phyloP scores from a whole-genome alignment of 30 jellyfish, hydroid and myxozoan species.

The Pelagia noctiluca region DNA sequence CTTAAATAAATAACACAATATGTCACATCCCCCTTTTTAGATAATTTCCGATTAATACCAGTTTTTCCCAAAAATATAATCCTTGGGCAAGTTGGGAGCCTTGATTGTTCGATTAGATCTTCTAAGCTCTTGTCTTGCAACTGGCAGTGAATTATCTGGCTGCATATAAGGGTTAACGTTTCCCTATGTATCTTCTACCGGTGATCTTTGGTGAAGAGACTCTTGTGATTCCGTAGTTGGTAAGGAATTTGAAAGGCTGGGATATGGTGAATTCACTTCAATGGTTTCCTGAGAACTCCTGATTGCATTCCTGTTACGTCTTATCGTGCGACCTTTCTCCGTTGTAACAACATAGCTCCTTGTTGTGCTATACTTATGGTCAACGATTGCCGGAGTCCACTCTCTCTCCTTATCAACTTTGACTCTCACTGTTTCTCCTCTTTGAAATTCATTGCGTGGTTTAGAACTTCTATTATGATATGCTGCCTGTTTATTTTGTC shows the following conservation, averaged over 20 bases:
- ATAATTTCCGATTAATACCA: neutral
- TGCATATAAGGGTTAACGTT: neutral
- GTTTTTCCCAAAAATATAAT: neutral
- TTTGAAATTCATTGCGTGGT: slow-evolving; percentile 16
- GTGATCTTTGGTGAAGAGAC: slow-evolving; percentile 7
- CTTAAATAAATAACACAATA: slow-evolving; percentile 19
- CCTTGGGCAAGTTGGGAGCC: slow-evolving; percentile 15
- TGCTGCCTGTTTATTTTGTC: slow-evolving; percentile 15
- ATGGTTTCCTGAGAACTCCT: neutral
- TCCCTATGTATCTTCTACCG: neutral
- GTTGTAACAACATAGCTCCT: slow-evolving; percentile 21
- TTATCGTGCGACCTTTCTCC: slow-evolving; percentile 5
- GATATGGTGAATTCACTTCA: no score
- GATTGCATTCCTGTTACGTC: neutral
- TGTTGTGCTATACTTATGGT: neutral
- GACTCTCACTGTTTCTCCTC: slow-evolving; percentile 11
- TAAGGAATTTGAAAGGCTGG: neutral
- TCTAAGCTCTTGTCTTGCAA: slow-evolving; percentile 17
- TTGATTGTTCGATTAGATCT: slow-evolving; percentile 5
- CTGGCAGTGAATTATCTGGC: slow-evolving; percentile 15
- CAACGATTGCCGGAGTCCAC: slow-evolving; percentile 14
- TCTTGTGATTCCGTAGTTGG: neutral
- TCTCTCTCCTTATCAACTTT: slow-evolving; percentile 18
- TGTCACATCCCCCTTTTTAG: slow-evolving; percentile 14
- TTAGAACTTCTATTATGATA: slow-evolving; percentile 4